Evolutionary conservation across 2,888 invertebrate species (phyloP), one percentile per base, ranked within the genome.

Genomic region (Microdon myrmicae): DNA sequence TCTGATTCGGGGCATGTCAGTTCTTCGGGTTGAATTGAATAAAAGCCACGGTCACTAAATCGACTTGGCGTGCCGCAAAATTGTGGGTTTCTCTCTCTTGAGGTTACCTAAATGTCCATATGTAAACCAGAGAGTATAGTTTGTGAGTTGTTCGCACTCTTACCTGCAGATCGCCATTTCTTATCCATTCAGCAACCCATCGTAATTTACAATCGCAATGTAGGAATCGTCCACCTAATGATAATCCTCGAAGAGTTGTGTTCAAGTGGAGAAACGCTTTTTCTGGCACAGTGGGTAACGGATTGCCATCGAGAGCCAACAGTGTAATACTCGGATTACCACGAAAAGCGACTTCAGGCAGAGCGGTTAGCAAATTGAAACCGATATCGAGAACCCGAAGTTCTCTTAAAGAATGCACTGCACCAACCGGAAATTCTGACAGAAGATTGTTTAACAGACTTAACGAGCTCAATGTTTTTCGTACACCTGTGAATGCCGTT

Each of bases 111-210:
- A 2, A 51, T 41, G 28, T 20, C 1, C 6, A 2, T 22, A 7
- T n/a, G 23, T 6, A 26, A 25, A 5, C 14, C 0, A 4, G 16
- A 23, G 7, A 16, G 5, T 17, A 13, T 14, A 16, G 14, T 2
- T 2, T 6, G n/a, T n/a, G n/a, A n/a, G n/a, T n/a, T n/a, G 26
- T 4, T 17, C 19, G 7, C 5, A n/a, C 23, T 59, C 70, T 70
- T 44, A 79, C 94, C 84, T 95, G 94, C 26, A 95, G 82, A 75
- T 94, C 94, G 8, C 89, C 89, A 67, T 88, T 88, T 43, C 88
- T 85, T 70, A 94, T 93, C 95, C 94, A 95, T 74, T 94, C 89
- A 58, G 91, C 88, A 55, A 94, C 89, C 95, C 95, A 95, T 5
- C 88, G 85, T 35, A 95, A 79, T 53, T 89, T 87, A 77, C 95